Evolutionary conservation across 2,113 vertebrate species (phyloP).

Genomic region (Brachypteracias leptosomus): DNA sequence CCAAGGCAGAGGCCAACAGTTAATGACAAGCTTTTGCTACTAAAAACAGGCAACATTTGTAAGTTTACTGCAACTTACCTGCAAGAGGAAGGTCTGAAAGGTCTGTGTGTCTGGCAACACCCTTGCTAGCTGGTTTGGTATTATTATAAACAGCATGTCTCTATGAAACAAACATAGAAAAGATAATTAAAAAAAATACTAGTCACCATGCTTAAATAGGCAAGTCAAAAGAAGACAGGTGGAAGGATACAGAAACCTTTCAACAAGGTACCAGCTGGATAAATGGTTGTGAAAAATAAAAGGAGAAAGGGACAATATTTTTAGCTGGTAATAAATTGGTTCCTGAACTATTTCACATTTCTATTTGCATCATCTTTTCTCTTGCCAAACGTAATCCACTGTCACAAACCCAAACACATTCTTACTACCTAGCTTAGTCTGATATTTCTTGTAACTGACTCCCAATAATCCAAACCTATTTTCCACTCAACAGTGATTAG

Average conservation of each 20-base stretch:
- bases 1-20: background rate
- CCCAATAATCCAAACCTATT: background rate
- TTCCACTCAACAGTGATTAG: background rate
- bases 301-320: background rate
- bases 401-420: background rate
- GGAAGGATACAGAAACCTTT: background rate
- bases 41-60: background rate
- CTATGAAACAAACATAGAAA: slow-evolving; percentile 48
- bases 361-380: background rate
- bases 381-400: background rate
- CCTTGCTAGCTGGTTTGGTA: slow-evolving; percentile 59
- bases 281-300: background rate
- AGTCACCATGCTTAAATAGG: background rate
- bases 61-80: slow-evolving; percentile 46
- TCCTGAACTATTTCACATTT: background rate
- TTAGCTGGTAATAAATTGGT: background rate
- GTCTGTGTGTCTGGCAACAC: slow-evolving; percentile 55
- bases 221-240: background rate
- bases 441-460: background rate
- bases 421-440: background rate
- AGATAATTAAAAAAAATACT: background rate
- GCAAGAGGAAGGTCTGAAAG: slow-evolving; percentile 76
- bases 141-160: slow-evolving; percentile 73
- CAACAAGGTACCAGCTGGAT: background rate
- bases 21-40: background rate